Conservation (phyloP, 2,797 vertebrate species). For the Chloroceryle amazona region DNA sequence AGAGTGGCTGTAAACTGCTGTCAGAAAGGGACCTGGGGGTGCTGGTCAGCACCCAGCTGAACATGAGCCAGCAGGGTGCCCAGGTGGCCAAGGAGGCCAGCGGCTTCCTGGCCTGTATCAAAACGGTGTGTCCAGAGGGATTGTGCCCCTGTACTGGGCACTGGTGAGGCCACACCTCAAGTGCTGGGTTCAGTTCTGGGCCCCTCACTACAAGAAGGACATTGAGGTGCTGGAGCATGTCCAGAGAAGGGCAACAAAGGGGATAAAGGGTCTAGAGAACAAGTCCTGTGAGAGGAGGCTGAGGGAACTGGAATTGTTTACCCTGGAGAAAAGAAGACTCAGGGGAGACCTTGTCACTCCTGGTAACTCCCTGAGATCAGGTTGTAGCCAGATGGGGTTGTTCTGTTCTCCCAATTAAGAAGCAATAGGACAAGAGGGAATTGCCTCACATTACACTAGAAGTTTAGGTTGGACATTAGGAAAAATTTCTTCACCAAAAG, state of each 20-base stretch:
- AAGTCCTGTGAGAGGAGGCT: background rate
- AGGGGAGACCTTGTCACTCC: background rate
- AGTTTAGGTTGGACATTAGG: background rate
- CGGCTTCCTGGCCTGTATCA: background rate
- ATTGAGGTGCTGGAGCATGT: background rate
- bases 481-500: background rate
- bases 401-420: background rate
- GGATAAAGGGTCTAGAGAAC: background rate
- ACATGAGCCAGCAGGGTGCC: background rate
- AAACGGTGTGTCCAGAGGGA: background rate
- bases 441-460: background rate
- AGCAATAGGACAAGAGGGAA: background rate
- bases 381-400: too few relatives aligned
- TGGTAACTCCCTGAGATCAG: background rate
- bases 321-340: background rate
- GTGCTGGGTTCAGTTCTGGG: background rate
- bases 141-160: background rate
- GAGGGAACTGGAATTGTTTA: background rate
- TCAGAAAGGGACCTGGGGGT: background rate
- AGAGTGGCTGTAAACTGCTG: background rate
- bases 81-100: background rate
- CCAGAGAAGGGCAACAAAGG: too few relatives aligned
- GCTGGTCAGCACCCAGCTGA: background rate
- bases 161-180: background rate
- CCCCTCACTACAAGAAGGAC: too few relatives aligned